phyloP scores from a whole-genome alignment of 2,797 vertebrate genomes.

The Myotis daubentonii region DNA sequence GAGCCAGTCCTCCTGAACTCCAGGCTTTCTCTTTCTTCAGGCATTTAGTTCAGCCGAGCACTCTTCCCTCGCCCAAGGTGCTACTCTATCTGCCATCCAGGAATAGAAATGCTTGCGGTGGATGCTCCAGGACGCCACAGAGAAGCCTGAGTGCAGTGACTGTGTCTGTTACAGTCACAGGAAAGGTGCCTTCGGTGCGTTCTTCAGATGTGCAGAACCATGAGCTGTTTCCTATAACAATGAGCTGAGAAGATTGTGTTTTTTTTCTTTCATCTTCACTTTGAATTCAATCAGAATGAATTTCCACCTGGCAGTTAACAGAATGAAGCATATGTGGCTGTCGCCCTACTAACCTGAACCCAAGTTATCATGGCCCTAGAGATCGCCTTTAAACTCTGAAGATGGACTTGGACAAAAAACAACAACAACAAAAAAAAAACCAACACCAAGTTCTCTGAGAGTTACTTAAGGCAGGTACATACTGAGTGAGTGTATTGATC shows the following conservation, averaged over 20 bases:
- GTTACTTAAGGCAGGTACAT: neutral
- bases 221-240: neutral
- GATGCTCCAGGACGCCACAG: neutral
- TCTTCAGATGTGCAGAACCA: neutral
- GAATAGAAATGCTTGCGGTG: neutral
- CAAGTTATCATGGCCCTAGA: neutral
- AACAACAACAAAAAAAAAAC: neutral
- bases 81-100: neutral
- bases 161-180: neutral
- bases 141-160: neutral
- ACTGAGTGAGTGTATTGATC: neutral
- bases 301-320: slow-evolving; percentile 24
- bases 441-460: neutral
- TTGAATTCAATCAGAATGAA: neutral
- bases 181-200: neutral
- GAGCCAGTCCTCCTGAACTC: neutral
- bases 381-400: neutral
- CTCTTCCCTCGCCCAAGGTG: neutral
- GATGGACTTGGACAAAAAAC: neutral
- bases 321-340: neutral
- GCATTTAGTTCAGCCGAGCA: neutral
- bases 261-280: slow-evolving; percentile 14
- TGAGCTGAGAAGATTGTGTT: neutral
- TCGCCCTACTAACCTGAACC: neutral
- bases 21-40: neutral